These are phyloP conservation scores for Anniella stebbinsi DNA, from an alignment of 2,797 vertebrate species.

Conservation along the genomic window DNA sequence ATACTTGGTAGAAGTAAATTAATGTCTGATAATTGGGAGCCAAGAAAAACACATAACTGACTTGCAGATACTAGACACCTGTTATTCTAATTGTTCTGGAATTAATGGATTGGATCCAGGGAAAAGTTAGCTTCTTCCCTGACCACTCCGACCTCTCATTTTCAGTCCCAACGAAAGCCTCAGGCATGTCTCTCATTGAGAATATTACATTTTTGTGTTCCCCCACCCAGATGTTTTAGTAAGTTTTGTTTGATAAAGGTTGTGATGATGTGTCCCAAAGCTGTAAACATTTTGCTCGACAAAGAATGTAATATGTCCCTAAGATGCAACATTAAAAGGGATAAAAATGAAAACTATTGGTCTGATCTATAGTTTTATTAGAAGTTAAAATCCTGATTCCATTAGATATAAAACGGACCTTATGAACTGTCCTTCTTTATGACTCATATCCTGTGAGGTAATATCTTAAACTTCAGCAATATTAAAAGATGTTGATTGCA, in stretches of 20 bases:
- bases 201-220: not conserved
- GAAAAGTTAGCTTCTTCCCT: not conserved
- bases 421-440: slow-evolving; percentile 60
- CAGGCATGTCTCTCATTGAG: not conserved
- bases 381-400: slow-evolving; percentile 23
- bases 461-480: slow-evolving; percentile 40
- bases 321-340: not conserved
- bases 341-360: not conserved
- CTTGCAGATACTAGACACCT: slow-evolving; percentile 63
- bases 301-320: not conserved
- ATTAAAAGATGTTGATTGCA: slow-evolving; percentile 58
- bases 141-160: not conserved
- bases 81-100: slow-evolving; percentile 10
- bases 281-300: not conserved
- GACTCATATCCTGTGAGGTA: slow-evolving; percentile 54
- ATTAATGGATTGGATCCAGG: not conserved
- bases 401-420: slow-evolving; percentile 43
- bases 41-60: slow-evolving; percentile 63
- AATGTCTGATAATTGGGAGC: slow-evolving; percentile 62
- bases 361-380: slow-evolving; percentile 11
- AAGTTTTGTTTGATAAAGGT: not conserved
- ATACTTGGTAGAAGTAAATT: not conserved
- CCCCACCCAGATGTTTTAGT: not conserved
- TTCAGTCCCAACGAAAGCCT: not conserved
- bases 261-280: not conserved